Conservation (phyloP, 2,113 vertebrate species). For the Brachyistius frenatus region DNA sequence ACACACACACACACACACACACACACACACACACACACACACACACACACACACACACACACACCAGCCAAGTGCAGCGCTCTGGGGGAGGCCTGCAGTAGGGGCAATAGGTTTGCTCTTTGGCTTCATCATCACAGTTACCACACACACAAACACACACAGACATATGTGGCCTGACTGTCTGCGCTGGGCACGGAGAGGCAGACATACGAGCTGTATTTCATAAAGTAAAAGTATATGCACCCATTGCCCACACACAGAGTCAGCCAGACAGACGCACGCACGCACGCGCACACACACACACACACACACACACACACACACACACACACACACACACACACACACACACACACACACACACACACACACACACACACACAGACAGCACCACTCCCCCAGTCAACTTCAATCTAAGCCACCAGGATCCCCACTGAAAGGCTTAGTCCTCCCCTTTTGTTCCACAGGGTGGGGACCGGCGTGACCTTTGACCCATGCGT, state of each 20-base stretch:
- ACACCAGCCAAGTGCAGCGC: constrained; percentile 52
- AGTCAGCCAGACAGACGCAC: not conserved
- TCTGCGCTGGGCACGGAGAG: not conserved
- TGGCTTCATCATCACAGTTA: constrained; percentile 50
- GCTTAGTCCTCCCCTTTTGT: constrained; percentile 66
- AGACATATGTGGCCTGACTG: constrained; percentile 45
- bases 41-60: constrained; percentile 30
- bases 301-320: no score
- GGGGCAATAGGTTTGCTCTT: constrained; percentile 54
- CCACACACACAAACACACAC: constrained; percentile 10
- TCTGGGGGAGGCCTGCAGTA: constrained; percentile 60
- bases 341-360: no score
- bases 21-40: constrained; percentile 39
- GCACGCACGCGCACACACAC: no score
- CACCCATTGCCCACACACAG: no score
- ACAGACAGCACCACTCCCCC: no score
- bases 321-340: no score
- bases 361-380: no score
- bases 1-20: constrained; percentile 30
- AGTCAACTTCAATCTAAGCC: no score
- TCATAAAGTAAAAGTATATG: no score
- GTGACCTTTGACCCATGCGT: constrained; percentile 59
- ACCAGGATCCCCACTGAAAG: constrained; percentile 41
- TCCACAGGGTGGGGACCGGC: constrained; percentile 60
- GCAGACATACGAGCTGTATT: constrained; percentile 8